Evolutionary conservation across 2,113 vertebrate genomes (phyloP), one percentile per base, ranked within the genome.

Genomic region (Mormoops blainvillei): DNA sequence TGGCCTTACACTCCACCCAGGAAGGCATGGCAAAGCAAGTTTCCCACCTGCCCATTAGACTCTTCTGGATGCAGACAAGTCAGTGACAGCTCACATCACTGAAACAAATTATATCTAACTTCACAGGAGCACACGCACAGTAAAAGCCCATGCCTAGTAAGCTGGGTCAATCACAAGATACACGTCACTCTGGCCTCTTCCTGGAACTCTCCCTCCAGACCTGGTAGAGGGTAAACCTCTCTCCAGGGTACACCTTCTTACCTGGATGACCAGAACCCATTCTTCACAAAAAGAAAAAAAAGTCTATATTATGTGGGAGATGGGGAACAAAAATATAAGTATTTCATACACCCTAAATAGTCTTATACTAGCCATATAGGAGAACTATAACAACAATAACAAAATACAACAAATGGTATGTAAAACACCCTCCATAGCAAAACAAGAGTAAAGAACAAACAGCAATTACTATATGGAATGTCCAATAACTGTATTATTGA

Each of bases 21-120:
- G 74, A 68, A 8, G 58, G 12, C 26, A 16, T 70, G 45, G 3
- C 41, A 41, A 63, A 48, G 28, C 16, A 38, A 91, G 28, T 68
- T 83, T 71, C 84, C 77, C 88, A 96, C 71, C 63, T 93, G 89
- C 52, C 33, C 83, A 73, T 78, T 77, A 97, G 65, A 81, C 48
- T 87, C 54, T 33, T 86, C 38, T 24, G 18, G 91, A 78, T 4
- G 0, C 50, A 58, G 41, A 33, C 63, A 77, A 94, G 58, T 20
- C 61, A 80, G 71, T 43, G 89, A 96, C 0, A 7, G 85, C 84
- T 94, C 70, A 91, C 0, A 0, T 48, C 90, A 87, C 85, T 48
- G 31, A 97, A 24, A 97, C 94, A 97, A 96, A 97, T 96, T 91
- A 89, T 22, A 89, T 50, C 82, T 95, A 89, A 83, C 7, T 89